Percentiles rank a stretch among this genome's conserved stretches.
phyloP scores from a whole-genome alignment of 2,797 vertebrate genomes.

The Eptatretus atami region DNA sequence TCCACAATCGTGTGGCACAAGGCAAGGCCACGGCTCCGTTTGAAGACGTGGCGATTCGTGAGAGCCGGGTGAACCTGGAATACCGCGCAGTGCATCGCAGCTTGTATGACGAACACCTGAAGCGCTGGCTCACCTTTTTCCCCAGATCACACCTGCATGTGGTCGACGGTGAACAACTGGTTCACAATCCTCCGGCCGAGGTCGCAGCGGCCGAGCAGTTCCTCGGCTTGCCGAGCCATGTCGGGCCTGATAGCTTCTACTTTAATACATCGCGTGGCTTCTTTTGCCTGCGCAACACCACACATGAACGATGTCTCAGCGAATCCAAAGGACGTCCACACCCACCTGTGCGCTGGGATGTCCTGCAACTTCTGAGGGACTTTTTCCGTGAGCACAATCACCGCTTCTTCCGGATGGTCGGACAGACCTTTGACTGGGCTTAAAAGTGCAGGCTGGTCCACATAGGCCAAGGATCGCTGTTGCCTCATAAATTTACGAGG shows the following conservation, averaged over 20 bases:
- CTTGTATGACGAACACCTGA: slow-evolving; percentile 25
- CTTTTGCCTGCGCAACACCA: slow-evolving; percentile 27
- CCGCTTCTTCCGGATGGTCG: slow-evolving; percentile 30
- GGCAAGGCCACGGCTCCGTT: slow-evolving; percentile 26
- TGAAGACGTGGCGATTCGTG: slow-evolving; percentile 20
- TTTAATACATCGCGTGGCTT: slow-evolving; percentile 40
- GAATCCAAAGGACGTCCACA: slow-evolving; percentile 34
- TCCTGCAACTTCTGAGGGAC: slow-evolving; percentile 23
- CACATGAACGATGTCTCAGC: slow-evolving; percentile 31
- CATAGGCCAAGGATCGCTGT: too few species aligned
- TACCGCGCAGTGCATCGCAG: slow-evolving; percentile 36
- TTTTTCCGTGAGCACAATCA: slow-evolving; percentile 25
- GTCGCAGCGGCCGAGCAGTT: slow-evolving; percentile 26
- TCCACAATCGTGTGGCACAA: slow-evolving; percentile 25
- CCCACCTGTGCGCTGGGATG: slow-evolving; percentile 17
- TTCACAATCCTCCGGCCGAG: slow-evolving; percentile 26
- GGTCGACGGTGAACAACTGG: slow-evolving; percentile 28
- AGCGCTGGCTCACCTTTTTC: slow-evolving; percentile 26
- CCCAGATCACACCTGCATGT: slow-evolving; percentile 26
- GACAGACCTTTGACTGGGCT: slow-evolving; percentile 30
- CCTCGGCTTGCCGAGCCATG: slow-evolving; percentile 19
- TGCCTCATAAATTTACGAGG: too few species aligned
- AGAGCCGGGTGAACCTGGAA: slow-evolving; percentile 17
- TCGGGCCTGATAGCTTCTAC: slow-evolving; percentile 27
- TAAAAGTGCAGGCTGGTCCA: slow-evolving; percentile 11